These are phyloP conservation scores for Nyctibius grandis DNA, from an alignment of 2,797 vertebrate genomes.

Conservation along the genomic window DNA sequence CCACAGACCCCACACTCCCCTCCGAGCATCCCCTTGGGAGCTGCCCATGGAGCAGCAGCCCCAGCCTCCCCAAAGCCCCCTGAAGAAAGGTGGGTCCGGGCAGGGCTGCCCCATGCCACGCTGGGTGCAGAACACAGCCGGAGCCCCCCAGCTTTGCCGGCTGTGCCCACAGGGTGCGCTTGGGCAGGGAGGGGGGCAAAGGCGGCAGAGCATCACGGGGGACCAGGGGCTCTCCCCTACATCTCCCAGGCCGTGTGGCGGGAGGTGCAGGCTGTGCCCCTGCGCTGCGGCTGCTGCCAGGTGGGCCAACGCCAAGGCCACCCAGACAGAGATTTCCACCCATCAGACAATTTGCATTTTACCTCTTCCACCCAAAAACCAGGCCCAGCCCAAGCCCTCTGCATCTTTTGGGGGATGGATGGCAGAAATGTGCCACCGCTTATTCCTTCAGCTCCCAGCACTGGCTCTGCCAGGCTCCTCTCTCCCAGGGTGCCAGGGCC, in stretches of 20 bases:
- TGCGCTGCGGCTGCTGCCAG: background rate
- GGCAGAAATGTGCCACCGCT: background rate
- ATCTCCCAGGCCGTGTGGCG: background rate
- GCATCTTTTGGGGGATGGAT: background rate
- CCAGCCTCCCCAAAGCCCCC: background rate
- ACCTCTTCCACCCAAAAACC: background rate
- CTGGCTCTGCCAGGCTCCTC: fast-evolving
- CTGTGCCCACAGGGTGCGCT: fast-evolving
- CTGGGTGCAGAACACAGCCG: background rate
- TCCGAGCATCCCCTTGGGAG: background rate
- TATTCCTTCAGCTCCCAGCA: background rate
- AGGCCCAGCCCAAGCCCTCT: background rate
- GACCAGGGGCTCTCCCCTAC: fast-evolving
- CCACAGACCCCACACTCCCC: fast-evolving
- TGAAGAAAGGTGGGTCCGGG: background rate
- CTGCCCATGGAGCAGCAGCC: background rate
- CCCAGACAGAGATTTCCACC: background rate
- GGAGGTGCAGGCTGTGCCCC: background rate
- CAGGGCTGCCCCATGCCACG: background rate
- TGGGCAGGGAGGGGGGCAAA: fast-evolving
- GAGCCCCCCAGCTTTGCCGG: background rate
- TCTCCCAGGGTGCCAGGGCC: background rate
- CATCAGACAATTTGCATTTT: background rate
- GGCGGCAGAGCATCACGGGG: background rate
- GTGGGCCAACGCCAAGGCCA: background rate